phyloP scores from a whole-genome alignment of 2,113 vertebrate species.

The Lasiurus borealis region DNA sequence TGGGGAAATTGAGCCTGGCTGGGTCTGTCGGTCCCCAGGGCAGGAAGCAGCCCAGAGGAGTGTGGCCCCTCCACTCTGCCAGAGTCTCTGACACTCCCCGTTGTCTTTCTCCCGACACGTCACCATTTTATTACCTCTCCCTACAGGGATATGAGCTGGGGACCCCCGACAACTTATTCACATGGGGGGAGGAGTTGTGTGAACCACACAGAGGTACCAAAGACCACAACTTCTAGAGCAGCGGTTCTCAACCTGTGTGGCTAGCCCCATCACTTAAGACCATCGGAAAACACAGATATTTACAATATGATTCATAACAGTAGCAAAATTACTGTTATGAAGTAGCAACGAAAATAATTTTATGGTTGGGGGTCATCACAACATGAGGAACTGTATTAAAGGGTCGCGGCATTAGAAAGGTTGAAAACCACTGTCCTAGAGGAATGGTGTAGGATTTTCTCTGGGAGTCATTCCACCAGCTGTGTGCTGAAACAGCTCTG shows the following conservation, averaged over 20 bases:
- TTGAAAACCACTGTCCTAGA: too few species aligned
- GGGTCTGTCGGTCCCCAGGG: neutral
- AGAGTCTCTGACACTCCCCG: neutral
- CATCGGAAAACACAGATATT: too few species aligned
- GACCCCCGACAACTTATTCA: neutral
- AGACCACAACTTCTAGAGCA: neutral
- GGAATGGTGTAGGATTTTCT: rapidly evolving
- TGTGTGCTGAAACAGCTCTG: neutral
- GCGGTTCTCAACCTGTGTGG: too few species aligned
- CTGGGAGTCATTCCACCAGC: rapidly evolving
- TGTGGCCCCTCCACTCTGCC: neutral
- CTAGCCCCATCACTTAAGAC: too few species aligned
- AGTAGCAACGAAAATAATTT: too few species aligned
- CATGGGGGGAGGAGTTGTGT: neutral
- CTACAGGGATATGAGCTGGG: rapidly evolving
- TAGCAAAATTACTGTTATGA: too few species aligned
- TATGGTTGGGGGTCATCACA: too few species aligned
- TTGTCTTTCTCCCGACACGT: rapidly evolving
- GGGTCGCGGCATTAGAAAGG: too few species aligned
- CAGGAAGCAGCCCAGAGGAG: too few species aligned
- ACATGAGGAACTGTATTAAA: too few species aligned
- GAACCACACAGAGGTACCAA: neutral
- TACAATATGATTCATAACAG: too few species aligned
- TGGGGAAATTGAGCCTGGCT: rapidly evolving
- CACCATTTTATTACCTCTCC: neutral